Base-by-base conservation (phyloP, 2,113 vertebrate species). In the Colaptes auratus region DNA sequence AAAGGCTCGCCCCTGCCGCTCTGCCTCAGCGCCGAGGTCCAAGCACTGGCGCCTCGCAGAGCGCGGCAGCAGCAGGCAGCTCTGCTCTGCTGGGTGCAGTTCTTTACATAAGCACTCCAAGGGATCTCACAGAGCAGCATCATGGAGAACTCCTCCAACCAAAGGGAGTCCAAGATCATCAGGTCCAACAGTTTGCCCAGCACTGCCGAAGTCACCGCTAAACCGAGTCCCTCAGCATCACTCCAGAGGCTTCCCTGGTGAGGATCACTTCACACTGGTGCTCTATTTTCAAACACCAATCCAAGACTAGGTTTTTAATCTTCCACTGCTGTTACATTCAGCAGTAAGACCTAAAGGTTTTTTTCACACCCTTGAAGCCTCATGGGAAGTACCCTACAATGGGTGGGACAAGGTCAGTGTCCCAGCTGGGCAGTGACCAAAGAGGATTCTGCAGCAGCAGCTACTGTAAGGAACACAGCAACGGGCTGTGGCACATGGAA, bases 381-480 rank as follows among this genome's bases (percentile, higher is more conserved):
- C 27, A 4, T 0, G 53, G 55, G 5, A 63, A 44, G 25, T 9
- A 3, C 44, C 77, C 59, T 61, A 6, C 8, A 0, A 9, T 0
- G 3, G 35, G 52, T 59, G 52, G 31, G 36, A 88, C 31, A 15
- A 59, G 69, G 75, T 74, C 65, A 16, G 0, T 1, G 25, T 44
- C 66, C 18, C 42, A 75, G 44, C 28, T 70, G 35, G 44, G 13
- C 23, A 21, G 21, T 16, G 30, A 39, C 50, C 53, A 70, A 63
- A 52, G 15, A 31, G 35, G 52, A 11, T 61, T 77, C 42, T 48
- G 28, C 73, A 80, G 16, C 56, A 36, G 21, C 0, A 1, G 27
- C 50, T 58, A 18, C 39, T 23, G 12, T 0, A 82, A 35, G 39
- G 28, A 56, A 82, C 3, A 23, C 61, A 74, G 50, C 33, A 12